These are phyloP conservation scores for Eristalinus sepulchralis DNA, from an alignment of 2,888 invertebrate genomes.

Conservation along the genomic window DNA sequence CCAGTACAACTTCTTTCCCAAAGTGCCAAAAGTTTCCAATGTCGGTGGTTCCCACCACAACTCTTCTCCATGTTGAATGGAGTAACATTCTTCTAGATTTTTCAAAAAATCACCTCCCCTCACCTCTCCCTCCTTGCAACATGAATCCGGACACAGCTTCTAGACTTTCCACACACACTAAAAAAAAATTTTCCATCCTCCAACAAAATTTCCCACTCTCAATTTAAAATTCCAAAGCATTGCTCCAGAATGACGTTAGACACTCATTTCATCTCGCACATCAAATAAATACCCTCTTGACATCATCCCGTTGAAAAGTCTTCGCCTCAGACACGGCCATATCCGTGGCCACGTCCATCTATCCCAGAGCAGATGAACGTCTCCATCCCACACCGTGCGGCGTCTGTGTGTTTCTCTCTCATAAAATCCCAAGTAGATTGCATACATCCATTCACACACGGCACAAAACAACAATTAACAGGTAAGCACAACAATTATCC, in stretches of 20 bases:
- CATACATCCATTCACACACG: neutral
- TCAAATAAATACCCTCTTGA: neutral
- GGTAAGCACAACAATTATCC: neutral
- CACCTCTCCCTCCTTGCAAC: neutral
- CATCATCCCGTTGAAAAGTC: neutral
- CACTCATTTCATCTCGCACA: neutral
- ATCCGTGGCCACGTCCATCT: neutral
- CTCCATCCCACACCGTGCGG: neutral
- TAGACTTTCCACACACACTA: too few species aligned
- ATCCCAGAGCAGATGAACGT: neutral
- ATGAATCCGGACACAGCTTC: neutral
- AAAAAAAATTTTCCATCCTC: too few species aligned
- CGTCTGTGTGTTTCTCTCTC: neutral
- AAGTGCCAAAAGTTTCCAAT: neutral
- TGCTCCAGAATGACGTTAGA: neutral
- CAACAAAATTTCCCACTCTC: neutral
- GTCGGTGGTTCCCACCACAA: too few species aligned
- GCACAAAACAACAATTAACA: constrained; percentile 7
- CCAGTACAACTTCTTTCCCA: too few species aligned
- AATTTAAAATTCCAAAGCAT: neutral
- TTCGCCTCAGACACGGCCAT: neutral
- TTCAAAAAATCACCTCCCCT: neutral
- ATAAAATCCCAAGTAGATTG: constrained; percentile 1
- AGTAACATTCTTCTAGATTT: too few species aligned
- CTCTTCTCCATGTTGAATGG: too few species aligned